phyloP scores from a whole-genome alignment of 2,888 invertebrate genomes.

The Nymphalis c-album region DNA sequence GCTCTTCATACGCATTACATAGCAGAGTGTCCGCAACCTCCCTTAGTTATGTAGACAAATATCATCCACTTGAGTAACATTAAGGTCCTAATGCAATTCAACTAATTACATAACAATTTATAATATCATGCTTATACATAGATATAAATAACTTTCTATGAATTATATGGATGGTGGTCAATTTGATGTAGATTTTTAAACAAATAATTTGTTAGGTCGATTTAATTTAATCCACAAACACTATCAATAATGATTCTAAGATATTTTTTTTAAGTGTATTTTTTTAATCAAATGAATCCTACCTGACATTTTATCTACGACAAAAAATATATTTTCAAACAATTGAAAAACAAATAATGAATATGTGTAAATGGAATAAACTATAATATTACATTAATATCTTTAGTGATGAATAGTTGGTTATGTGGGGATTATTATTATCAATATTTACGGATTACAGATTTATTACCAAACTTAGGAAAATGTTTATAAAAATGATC shows the following conservation, averaged over 20 bases:
- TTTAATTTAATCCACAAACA: no score
- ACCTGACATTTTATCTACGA: neutral
- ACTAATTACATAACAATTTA: conserved; percentile 13
- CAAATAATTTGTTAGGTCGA: neutral
- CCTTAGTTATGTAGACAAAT: conserved; percentile 25
- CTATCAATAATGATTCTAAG: no score
- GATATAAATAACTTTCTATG: conserved; percentile 12
- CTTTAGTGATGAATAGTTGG: no score
- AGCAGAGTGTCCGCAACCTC: conserved; percentile 15
- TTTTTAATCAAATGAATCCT: no score
- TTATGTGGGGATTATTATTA: no score
- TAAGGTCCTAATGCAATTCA: conserved; percentile 15
- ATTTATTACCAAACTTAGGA: no score
- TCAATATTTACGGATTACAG: no score
- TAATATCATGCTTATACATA: conserved; percentile 27
- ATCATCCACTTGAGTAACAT: conserved; percentile 25
- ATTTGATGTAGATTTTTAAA: conserved; percentile 8
- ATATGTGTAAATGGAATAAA: no score
- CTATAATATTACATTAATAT: no score
- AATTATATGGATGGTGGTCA: conserved; percentile 24
- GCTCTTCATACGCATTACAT: conserved; percentile 33
- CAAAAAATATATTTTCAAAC: neutral
- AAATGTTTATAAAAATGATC: no score
- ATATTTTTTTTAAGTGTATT: no score
- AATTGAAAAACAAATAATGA: neutral